Base-by-base conservation (phyloP, 2,888 invertebrate genomes). In the Prenolepis imparis region DNA sequence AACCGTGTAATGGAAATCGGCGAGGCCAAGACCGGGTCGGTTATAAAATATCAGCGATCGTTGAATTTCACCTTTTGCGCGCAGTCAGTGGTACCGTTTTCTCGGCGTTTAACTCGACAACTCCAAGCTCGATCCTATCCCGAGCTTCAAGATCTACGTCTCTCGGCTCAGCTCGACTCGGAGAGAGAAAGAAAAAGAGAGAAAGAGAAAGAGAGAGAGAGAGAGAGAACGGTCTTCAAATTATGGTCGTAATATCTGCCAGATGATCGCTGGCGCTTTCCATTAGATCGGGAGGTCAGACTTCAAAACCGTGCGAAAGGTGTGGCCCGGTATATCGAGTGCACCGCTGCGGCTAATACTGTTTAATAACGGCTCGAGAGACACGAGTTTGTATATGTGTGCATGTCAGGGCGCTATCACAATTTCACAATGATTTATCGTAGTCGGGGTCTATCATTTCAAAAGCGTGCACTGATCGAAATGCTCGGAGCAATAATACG, bases 301-400 rank as follows among this genome's bases (percentile, higher is more conserved):
- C 78, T 82, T 82, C 64, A 86, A 87, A 88, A 88, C 90, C 91
- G 91, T 91, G 91, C 91, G 91, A 91, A 91, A 91, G 91, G 91
- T 91, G 91, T 90, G 91, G 91, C 90, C 84, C 63, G 67, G 57
- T 39, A 63, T 73, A 82, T 41, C 61, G 64, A 63, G 68, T 52
- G 61, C 84, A 36, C 74, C 68, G 61, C 24, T 32, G 15, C 41
- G 48, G 72, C 41, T 61, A 75, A 84, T 75, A 21, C 59, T 84
- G 68, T 82, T 84, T 75, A 84, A 63, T 84, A 75, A 75, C 48
- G n/a, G 55, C 39, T 39, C 36, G 52, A 55, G 24, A 48, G 41
- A 68, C 39, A 39, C 41, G 41, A 78, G 18, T 21, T 11, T 52
- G 41, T 32, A 21, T 15, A 52, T 44, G 28, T 44, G 21, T 59